Conservation (phyloP, 2,113 vertebrate genomes). For the Xiphophorus hellerii region DNA sequence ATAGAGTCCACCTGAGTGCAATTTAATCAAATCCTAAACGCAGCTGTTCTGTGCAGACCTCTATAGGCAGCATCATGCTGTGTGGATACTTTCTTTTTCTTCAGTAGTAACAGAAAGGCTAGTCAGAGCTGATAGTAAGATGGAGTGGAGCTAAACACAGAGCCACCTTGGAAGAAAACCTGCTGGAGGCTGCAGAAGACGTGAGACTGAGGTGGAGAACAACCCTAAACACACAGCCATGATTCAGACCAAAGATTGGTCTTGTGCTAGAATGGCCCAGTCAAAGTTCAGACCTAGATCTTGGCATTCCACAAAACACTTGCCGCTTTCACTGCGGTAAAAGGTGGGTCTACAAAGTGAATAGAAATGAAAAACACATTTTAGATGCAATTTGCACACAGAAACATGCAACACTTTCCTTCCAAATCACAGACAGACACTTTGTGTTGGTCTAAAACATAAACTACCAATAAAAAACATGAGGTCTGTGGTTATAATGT, state of each 20-base stretch:
- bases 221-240: background rate
- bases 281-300: background rate
- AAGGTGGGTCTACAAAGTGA: background rate
- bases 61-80: too few relatives aligned
- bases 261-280: background rate
- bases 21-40: too few relatives aligned
- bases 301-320: background rate
- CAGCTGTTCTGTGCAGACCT: too few relatives aligned
- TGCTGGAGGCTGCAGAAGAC: too few relatives aligned
- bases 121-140: background rate
- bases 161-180: background rate
- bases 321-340: background rate
- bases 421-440: background rate
- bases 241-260: background rate
- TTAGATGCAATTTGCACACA: background rate
- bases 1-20: too few relatives aligned
- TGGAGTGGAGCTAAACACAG: background rate
- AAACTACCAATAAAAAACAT: too few relatives aligned
- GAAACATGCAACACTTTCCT: background rate
- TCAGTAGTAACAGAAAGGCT: background rate
- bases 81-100: too few relatives aligned
- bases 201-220: background rate
- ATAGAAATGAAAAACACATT: background rate
- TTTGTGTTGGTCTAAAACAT: background rate
- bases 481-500: too few relatives aligned